Evolutionary conservation across 2,113 vertebrate species (phyloP).

Genomic region (Dunckerocampus dactyliophorus): DNA sequence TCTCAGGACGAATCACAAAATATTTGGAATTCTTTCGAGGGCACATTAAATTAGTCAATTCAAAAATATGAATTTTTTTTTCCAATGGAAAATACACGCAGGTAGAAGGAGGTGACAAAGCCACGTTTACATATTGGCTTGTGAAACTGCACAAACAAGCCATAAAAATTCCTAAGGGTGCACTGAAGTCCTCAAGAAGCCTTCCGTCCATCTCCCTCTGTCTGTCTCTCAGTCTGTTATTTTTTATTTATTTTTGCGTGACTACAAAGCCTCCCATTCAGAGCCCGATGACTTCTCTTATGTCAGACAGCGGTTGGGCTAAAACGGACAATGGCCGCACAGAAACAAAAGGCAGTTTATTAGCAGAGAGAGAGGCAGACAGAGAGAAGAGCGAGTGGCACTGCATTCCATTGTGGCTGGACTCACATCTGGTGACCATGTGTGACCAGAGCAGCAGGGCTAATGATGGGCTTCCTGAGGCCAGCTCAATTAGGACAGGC

Average conservation of each 20-base stretch:
- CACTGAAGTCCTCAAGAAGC: conserved; percentile 60
- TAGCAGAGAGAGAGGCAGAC: conserved; percentile 56
- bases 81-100: background rate
- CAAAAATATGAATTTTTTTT: background rate
- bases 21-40: background rate
- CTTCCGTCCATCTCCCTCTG: conserved; percentile 12
- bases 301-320: conserved; percentile 71
- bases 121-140: conserved; percentile 44
- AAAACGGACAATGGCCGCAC: conserved; percentile 75
- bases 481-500: conserved; percentile 88
- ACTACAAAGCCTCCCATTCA: conserved; percentile 87
- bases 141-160: conserved; percentile 70
- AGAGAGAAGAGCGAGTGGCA: conserved; percentile 62
- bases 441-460: conserved; percentile 80
- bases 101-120: conserved; percentile 19
- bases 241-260: conserved; percentile 51
- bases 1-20: background rate
- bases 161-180: conserved; percentile 75
- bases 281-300: conserved; percentile 72
- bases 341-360: conserved; percentile 94
- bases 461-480: conserved; percentile 97
- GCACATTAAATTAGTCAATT: background rate
- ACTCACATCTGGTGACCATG: conserved; percentile 96
- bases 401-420: conserved; percentile 70
- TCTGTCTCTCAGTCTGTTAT: conserved; percentile 28